These are phyloP conservation scores for Plemyria rubiginata DNA, from an alignment of 2,888 invertebrate genomes.

Conservation along the genomic window DNA sequence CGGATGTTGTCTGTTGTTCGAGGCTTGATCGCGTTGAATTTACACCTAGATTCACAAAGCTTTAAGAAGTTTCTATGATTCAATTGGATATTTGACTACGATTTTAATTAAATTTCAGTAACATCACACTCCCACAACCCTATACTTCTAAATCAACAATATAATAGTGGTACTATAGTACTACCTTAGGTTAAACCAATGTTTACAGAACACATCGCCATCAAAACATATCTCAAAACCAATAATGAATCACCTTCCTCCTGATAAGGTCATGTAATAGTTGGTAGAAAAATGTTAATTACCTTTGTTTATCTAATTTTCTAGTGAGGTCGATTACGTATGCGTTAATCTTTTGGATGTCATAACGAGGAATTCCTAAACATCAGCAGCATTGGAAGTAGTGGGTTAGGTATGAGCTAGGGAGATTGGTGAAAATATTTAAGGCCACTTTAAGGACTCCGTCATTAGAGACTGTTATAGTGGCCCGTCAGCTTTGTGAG, in stretches of 20 bases:
- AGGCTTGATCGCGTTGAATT: too few species aligned
- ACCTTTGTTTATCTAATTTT: conserved; percentile 21
- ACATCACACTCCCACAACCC: too few species aligned
- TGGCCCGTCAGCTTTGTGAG: neutral
- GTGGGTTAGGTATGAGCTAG: neutral
- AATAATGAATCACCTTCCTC: conserved; percentile 60
- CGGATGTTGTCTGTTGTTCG: too few species aligned
- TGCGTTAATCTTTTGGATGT: conserved; percentile 11
- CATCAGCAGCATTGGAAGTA: neutral
- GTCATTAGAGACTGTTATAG: too few species aligned
- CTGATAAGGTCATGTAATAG: conserved; percentile 34
- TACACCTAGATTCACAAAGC: too few species aligned
- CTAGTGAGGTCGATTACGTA: conserved; percentile 19
- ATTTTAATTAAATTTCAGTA: too few species aligned
- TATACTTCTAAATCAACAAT: conserved; percentile 30
- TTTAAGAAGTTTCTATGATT: too few species aligned
- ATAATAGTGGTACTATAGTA: conserved; percentile 33
- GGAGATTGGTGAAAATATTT: neutral
- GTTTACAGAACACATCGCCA: conserved; percentile 57
- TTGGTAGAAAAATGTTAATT: conserved; percentile 24
- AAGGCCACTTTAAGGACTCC: neutral
- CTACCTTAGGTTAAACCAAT: conserved; percentile 50
- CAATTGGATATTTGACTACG: too few species aligned
- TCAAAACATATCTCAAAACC: conserved; percentile 60
- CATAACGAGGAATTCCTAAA: conserved; percentile 5